Evolutionary conservation across 1,140 invertebrate species (phyloP), one percentile per base, ranked within the genome.

Genomic region (Maniola jurtina): DNA sequence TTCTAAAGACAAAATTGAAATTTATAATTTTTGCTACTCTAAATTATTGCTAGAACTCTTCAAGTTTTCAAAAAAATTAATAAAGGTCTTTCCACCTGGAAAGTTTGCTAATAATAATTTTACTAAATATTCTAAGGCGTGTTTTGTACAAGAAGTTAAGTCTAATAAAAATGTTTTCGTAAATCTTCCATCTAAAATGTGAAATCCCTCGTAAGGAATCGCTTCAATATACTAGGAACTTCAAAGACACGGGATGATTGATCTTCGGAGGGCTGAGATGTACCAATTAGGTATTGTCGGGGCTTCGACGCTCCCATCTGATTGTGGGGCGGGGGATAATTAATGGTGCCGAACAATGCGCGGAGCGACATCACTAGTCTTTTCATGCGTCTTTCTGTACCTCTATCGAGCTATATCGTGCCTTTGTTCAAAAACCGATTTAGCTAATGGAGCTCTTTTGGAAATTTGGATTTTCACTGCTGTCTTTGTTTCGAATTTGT

Each of bases 231-330:
- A 15, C 14, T 52, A 52, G 13, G n/a, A 66, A 60, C 57, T 66
- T 55, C 16, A 45, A 36, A 60, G 57, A 50, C 14, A 36, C 14
- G 34, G 52, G 16, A 61, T 67, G 65, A 67, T 67, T 47, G 52
- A 67, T 54, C 57, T 61, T 7, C 45, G 38, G 16, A 15, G 62
- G 33, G 42, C 48, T 13, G 65, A 57, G 65, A 67, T 62, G 65
- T 67, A 62, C 61, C 65, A 67, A 67, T 67, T 67, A 67, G 59
- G 60, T 48, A 66, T 66, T 54, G 56, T 52, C 45, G 57, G 35
- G 35, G 58, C 36, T n/a, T 16, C 62, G 48, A 48, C 58, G 58
- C 42, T 59, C 33, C 55, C 59, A 33, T 61, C 50, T 55, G 57
- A 60, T 66, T 66, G 57, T 60, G 34, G 48, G 16, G 15, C 63